These are phyloP conservation scores for Agonopterix alstromeriana DNA, from an alignment of 2,888 invertebrate genomes.

Conservation along the genomic window DNA sequence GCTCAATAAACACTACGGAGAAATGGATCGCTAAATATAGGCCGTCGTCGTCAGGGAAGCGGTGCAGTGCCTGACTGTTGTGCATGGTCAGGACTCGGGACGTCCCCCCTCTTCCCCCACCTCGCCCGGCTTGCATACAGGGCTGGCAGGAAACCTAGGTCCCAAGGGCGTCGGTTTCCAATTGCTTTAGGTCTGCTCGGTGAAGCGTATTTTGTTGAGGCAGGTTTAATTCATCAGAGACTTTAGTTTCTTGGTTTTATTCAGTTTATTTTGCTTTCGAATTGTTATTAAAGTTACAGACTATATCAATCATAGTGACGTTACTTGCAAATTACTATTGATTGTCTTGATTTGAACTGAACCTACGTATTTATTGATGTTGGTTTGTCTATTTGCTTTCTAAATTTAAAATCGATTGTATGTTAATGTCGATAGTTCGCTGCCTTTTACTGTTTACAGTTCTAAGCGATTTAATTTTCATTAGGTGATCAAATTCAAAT, in stretches of 20 bases:
- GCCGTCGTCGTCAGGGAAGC: constrained; percentile 30
- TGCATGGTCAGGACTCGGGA: constrained; percentile 63
- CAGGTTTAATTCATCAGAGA: neutral
- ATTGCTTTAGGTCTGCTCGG: constrained; percentile 1
- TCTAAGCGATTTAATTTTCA: no score
- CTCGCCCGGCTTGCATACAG: constrained; percentile 14
- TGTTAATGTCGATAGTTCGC: neutral
- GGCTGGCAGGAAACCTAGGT: constrained; percentile 21
- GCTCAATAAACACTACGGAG: constrained; percentile 29
- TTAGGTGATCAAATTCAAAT: no score
- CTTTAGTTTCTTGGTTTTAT: neutral
- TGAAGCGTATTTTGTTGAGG: constrained; percentile 1
- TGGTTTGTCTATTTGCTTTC: neutral
- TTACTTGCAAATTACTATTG: no score
- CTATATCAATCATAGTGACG: no score
- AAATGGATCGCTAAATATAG: constrained; percentile 70
- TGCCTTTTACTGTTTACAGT: neutral
- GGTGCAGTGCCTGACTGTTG: constrained; percentile 38
- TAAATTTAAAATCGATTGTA: neutral
- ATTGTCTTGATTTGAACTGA: no score
- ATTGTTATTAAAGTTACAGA: no score
- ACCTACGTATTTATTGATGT: no score
- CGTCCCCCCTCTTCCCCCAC: constrained; percentile 19
- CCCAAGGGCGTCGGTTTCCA: constrained; percentile 7
- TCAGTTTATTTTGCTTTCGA: neutral